These are phyloP conservation scores for Drosophila fungiperda DNA, from an alignment of 2,888 invertebrate genomes.

Conservation along the genomic window DNA sequence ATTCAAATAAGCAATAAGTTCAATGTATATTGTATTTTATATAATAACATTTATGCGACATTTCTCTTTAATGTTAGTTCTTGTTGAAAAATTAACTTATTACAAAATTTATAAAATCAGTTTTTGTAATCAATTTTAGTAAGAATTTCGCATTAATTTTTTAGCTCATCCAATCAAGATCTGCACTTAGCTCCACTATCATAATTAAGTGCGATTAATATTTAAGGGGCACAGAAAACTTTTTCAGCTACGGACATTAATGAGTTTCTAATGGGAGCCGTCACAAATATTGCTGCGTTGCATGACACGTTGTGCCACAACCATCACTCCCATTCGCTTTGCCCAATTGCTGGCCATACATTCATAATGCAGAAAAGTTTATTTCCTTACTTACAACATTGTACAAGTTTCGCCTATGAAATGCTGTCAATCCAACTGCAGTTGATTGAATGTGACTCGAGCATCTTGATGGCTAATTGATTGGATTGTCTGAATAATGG, in stretches of 20 bases:
- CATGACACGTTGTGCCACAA: constrained; percentile 1
- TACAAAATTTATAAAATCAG: background rate
- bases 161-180: constrained; percentile 10
- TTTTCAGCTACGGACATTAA: constrained; percentile 37
- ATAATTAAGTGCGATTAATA: constrained; percentile 55
- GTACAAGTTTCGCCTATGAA: constrained; percentile 47
- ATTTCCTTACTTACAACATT: constrained; percentile 14
- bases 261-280: constrained; percentile 58
- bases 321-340: background rate
- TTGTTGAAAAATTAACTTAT: constrained; percentile 7
- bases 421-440: constrained; percentile 53
- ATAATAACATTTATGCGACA: background rate
- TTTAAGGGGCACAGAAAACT: constrained; percentile 53
- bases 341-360: constrained; percentile 44
- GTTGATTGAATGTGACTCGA: constrained; percentile 46
- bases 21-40: constrained; percentile 5
- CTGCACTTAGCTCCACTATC: constrained; percentile 28
- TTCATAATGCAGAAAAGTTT: constrained; percentile 50
- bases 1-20: constrained; percentile 28
- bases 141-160: constrained; percentile 3
- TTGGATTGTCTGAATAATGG: constrained; percentile 41
- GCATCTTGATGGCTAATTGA: constrained; percentile 54
- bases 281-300: constrained; percentile 26
- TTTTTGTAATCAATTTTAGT: background rate
- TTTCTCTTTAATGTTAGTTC: constrained; percentile 1